Evolutionary conservation across 2,797 vertebrate species (phyloP).

Genomic region (Sebastes iracundus): DNA sequence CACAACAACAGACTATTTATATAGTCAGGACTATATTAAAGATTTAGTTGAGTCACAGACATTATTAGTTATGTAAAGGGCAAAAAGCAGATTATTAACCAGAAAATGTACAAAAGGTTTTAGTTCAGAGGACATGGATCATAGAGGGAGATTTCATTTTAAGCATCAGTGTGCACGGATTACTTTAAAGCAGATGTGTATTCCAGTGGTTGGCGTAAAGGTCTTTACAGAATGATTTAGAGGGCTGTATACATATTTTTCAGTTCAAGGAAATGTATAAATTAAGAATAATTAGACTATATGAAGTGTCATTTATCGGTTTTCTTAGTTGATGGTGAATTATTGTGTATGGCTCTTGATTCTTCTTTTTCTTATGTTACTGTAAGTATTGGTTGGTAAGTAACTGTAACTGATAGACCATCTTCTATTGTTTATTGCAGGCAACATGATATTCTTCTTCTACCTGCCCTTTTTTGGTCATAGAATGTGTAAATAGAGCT

Average conservation of each 20-base stretch:
- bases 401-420: not conserved
- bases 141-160: not conserved
- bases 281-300: not conserved
- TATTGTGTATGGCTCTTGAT: not conserved
- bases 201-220: not conserved
- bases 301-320: not conserved
- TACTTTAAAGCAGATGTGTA: not conserved
- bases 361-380: not conserved
- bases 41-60: too few species aligned
- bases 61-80: too few species aligned
- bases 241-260: not conserved
- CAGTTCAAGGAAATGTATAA: not conserved
- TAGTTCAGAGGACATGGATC: not conserved
- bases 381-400: not conserved
- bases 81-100: too few species aligned
- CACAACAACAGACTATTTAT: too few species aligned
- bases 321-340: not conserved
- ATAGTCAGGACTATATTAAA: too few species aligned
- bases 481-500: too few species aligned
- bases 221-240: not conserved
- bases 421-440: not conserved
- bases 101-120: not conserved
- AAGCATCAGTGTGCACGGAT: not conserved
- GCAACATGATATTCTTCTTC: too few species aligned
- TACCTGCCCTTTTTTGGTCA: not conserved